Conservation (phyloP, 1,140 invertebrate species). For the Drosophila kanapiae region DNA sequence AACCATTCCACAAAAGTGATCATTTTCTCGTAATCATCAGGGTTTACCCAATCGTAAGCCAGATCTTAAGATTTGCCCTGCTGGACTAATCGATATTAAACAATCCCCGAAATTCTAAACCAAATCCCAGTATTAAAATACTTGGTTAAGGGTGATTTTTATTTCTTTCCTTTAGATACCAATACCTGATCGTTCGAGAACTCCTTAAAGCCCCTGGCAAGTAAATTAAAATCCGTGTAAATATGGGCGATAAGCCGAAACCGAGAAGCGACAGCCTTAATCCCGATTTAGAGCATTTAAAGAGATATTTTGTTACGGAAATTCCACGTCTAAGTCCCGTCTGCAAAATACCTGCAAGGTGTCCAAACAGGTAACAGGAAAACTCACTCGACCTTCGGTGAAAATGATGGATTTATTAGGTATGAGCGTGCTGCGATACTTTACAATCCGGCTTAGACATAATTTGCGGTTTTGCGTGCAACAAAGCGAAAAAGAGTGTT, state of each 20-base stretch:
- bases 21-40: neutral
- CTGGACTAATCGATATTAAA: slow-evolving; percentile 15
- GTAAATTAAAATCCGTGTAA: slow-evolving; percentile 68
- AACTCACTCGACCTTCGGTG: slow-evolving; percentile 35
- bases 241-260: slow-evolving; percentile 46
- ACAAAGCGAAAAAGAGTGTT: slow-evolving; percentile 44
- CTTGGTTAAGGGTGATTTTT: neutral
- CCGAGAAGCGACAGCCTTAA: slow-evolving; percentile 23
- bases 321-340: slow-evolving; percentile 7
- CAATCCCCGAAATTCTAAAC: neutral
- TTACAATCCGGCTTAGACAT: slow-evolving; percentile 58
- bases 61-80: neutral
- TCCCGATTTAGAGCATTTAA: slow-evolving; percentile 45
- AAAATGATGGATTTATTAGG: slow-evolving; percentile 72
- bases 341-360: slow-evolving; percentile 21
- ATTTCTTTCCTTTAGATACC: neutral
- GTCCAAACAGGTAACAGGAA: slow-evolving; percentile 37
- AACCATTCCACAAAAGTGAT: neutral
- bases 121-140: slow-evolving; percentile 16
- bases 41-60: too few species aligned
- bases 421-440: slow-evolving; percentile 57
- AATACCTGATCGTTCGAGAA: slow-evolving; percentile 34
- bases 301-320: slow-evolving; percentile 14
- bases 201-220: slow-evolving; percentile 20
- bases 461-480: slow-evolving; percentile 69